phyloP scores from a whole-genome alignment of 2,797 vertebrate genomes.

The Gymnoscopelus microlampas region DNA sequence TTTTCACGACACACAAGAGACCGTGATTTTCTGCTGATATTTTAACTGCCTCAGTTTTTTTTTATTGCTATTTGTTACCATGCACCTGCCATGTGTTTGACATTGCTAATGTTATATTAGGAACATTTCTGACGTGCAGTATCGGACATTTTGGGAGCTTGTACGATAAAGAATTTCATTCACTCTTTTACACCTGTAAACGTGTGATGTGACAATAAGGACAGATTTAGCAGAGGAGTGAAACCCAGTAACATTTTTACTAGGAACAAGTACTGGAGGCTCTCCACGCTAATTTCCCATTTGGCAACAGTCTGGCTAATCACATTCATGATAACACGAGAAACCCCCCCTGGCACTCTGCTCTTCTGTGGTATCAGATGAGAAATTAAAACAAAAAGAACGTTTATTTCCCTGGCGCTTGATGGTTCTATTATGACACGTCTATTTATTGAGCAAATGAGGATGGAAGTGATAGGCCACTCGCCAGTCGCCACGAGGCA shows the following conservation, averaged over 20 bases:
- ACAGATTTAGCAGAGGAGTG: constrained; percentile 32
- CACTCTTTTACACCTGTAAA: too few relatives aligned
- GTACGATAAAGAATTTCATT: too few relatives aligned
- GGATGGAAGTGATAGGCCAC: constrained; percentile 12
- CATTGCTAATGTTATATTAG: too few relatives aligned
- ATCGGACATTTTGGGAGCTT: too few relatives aligned
- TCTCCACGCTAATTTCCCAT: constrained; percentile 37
- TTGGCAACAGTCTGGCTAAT: constrained; percentile 15
- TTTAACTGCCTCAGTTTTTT: too few relatives aligned
- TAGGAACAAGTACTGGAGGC: not conserved
- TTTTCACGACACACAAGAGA: too few relatives aligned
- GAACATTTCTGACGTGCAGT: too few relatives aligned
- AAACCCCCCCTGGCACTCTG: constrained; percentile 17
- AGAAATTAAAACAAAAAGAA: not conserved
- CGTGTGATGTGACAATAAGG: too few relatives aligned
- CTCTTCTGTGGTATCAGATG: constrained; percentile 8
- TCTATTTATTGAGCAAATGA: constrained; percentile 14
- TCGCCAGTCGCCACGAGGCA: constrained; percentile 2
- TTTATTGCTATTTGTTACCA: too few relatives aligned
- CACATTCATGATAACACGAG: constrained; percentile 14
- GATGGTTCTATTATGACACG: not conserved
- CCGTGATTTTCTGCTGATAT: too few relatives aligned
- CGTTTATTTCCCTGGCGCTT: constrained; percentile 6
- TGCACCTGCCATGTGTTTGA: too few relatives aligned
- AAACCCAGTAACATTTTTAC: constrained; percentile 33